Percentiles rank a stretch among this genome's conserved stretches.
phyloP scores from a whole-genome alignment of 92 coral and sea anemone species.

The Porites divaricata region DNA sequence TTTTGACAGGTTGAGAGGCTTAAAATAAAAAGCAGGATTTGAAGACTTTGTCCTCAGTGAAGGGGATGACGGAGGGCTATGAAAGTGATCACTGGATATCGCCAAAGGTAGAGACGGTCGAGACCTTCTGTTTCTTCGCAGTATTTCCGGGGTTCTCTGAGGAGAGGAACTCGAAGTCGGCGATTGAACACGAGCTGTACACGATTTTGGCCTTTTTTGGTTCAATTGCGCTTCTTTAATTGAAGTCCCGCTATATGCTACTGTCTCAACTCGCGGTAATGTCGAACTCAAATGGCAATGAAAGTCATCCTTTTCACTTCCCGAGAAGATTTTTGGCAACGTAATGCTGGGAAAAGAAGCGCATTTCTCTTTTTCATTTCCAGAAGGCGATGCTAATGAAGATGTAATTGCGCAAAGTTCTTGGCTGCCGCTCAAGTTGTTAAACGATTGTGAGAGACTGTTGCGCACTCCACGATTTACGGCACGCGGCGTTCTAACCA shows the following conservation, averaged over 20 bases:
- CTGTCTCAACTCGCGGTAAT: not conserved
- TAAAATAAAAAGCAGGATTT: not conserved
- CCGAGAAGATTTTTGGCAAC: not conserved
- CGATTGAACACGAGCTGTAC: not conserved
- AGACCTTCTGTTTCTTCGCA: not conserved
- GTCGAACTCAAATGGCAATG: not conserved
- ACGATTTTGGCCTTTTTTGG: slow-evolving; percentile 4
- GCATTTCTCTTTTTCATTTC: slow-evolving; percentile 11
- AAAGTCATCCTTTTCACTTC: not conserved
- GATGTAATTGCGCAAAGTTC: not conserved
- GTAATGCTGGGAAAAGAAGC: slow-evolving; percentile 8
- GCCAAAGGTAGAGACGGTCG: slow-evolving; percentile 3
- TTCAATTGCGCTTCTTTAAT: not conserved
- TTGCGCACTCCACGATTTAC: not conserved
- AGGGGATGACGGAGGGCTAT: slow-evolving; percentile 34
- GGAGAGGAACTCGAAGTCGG: not conserved
- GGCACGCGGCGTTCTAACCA: not conserved
- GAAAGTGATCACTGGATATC: not conserved
- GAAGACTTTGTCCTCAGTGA: not conserved
- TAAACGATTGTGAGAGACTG: slow-evolving; percentile 28
- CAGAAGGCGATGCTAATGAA: not conserved
- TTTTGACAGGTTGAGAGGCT: slow-evolving; percentile 25
- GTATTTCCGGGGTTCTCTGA: slow-evolving; percentile 15
- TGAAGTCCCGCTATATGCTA: not conserved
- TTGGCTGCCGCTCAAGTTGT: slow-evolving; percentile 17